Evolutionary conservation across 2,797 vertebrate genomes (phyloP), one percentile per base, ranked within the genome.

Genomic region (Microcaecilia unicolor): DNA sequence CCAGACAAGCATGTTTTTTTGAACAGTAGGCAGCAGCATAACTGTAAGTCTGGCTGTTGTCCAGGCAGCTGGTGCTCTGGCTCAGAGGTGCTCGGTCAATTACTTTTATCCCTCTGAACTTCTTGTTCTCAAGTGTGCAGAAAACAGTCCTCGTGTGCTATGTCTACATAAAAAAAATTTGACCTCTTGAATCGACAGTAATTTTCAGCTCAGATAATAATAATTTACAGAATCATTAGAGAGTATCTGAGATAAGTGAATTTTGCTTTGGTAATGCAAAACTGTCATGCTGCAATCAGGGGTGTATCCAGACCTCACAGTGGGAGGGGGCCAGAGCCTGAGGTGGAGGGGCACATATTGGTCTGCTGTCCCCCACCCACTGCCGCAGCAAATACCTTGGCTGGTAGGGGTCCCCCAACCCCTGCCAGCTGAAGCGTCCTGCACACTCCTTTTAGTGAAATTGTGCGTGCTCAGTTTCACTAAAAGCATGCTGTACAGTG

Each of bases 201-300:
- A 46, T 58, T 55, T 50, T 55, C 44, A 34, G 38, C 55, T 51
- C 12, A n/a, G n/a, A 6, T n/a, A n/a, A 17, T 43, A 41, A 10
- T 39, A 22, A 20, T 42, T 36, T 25, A 31, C 15, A 31, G 41
- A 45, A 7, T 45, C 38, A 51, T 44, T 33, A 44, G 54, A 7
- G 0, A 18, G 19, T 58, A 38, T 59, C 51, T 51, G 17, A 23
- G 33, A 37, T 32, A 4, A 22, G 8, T 35, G 54, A 51, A 35
- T 50, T 40, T 37, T 13, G 10, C n/a, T n/a, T n/a, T n/a, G n/a
- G n/a, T n/a, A n/a, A n/a, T n/a, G n/a, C n/a, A n/a, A n/a, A n/a
- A n/a, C n/a, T n/a, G n/a, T n/a, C n/a, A n/a, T n/a, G n/a, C n/a
- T n/a, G n/a, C n/a, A n/a, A n/a, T n/a, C n/a, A n/a, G n/a, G n/a